phyloP scores from a whole-genome alignment of 2,797 vertebrate species.

The Cottoperca gobio region DNA sequence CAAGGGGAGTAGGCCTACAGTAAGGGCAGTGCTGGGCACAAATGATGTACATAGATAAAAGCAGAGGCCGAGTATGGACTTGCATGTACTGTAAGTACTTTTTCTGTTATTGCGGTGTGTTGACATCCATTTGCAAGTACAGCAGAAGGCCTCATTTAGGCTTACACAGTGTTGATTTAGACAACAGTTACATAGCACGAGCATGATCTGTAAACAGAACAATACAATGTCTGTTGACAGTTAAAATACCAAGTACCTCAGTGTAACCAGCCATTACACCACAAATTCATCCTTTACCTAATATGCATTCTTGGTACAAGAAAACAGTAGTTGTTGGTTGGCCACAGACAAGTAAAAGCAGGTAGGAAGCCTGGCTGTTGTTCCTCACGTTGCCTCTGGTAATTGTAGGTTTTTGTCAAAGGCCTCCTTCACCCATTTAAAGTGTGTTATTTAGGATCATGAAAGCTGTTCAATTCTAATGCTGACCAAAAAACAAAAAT shows the following conservation, averaged over 20 bases:
- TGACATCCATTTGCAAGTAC: constrained; percentile 21
- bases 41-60: background rate
- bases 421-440: constrained; percentile 7
- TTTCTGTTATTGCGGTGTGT: constrained; percentile 8
- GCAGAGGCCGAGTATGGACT: background rate
- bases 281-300: constrained; percentile 24
- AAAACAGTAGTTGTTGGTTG: constrained; percentile 59
- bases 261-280: constrained; percentile 27
- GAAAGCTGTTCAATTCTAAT: constrained; percentile 10
- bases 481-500: constrained; percentile 23
- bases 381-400: constrained; percentile 29
- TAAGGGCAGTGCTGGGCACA: background rate
- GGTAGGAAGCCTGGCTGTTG: constrained; percentile 39
- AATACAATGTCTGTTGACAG: constrained; percentile 37
- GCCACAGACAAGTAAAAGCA: constrained; percentile 52
- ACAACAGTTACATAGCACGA: constrained; percentile 1
- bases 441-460: constrained; percentile 57
- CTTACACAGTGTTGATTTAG: background rate
- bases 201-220: constrained; percentile 38
- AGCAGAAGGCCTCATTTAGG: constrained; percentile 20
- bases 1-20: background rate
- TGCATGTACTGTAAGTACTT: too few species aligned
- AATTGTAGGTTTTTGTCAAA: constrained; percentile 65
- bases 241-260: constrained; percentile 24
- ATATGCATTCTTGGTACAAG: constrained; percentile 22